phyloP scores from a whole-genome alignment of 2,888 invertebrate species.

The Isotomurus palustris region DNA sequence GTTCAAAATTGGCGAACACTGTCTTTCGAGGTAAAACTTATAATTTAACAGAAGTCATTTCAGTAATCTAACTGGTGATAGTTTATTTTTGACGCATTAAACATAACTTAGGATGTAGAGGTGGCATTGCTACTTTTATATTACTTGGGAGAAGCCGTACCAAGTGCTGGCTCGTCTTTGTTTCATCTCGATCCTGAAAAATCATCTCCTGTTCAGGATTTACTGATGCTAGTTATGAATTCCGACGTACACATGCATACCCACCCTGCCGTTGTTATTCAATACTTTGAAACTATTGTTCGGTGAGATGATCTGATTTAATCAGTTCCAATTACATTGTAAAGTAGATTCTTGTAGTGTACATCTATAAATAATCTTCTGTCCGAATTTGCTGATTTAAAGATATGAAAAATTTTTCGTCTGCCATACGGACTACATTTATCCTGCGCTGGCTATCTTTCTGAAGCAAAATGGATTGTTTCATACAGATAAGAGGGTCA shows the following conservation, averaged over 20 bases:
- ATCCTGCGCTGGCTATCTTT: constrained; percentile 53
- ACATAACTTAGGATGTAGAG: constrained; percentile 52
- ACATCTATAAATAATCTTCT: neutral
- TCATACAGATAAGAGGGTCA: constrained; percentile 52
- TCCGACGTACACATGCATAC: constrained; percentile 52
- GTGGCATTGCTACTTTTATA: constrained; percentile 54
- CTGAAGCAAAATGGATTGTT: constrained; percentile 55
- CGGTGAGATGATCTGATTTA: constrained; percentile 14
- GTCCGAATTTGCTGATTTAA: constrained; percentile 6
- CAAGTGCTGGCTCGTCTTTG: constrained; percentile 20
- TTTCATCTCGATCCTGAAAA: constrained; percentile 32
- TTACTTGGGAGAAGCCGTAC: constrained; percentile 53
- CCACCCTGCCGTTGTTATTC: constrained; percentile 53
- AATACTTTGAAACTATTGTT: constrained; percentile 49
- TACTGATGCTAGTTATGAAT: constrained; percentile 53
- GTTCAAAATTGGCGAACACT: constrained; percentile 52
- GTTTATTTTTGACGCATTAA: no score
- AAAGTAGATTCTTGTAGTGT: neutral
- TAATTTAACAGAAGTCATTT: constrained; percentile 5
- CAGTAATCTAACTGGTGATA: no score
- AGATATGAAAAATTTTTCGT: constrained; percentile 57
- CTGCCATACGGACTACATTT: constrained; percentile 52
- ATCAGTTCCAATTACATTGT: neutral
- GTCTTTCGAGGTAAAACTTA: constrained; percentile 47
- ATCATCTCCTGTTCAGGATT: constrained; percentile 48